Evolutionary conservation across 2,797 vertebrate species (phyloP).

Genomic region (Cetoscarus ocellatus): DNA sequence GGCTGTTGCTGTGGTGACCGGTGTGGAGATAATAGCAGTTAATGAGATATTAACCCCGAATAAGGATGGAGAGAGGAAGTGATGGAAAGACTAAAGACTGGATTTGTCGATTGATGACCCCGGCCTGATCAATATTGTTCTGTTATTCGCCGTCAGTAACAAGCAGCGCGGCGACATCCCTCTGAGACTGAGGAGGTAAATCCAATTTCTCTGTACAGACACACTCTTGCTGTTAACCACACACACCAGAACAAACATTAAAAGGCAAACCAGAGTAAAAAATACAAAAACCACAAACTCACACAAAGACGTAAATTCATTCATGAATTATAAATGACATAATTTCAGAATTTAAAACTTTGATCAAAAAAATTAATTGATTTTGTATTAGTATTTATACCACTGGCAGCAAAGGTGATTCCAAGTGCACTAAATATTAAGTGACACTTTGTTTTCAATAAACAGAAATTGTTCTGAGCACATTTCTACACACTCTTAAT

Average conservation of each 20-base stretch:
- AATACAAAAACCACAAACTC: constrained; percentile 16
- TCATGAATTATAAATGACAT: neutral
- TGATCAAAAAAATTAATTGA: too few relatives aligned
- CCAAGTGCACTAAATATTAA: too few relatives aligned
- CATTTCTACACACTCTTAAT: too few relatives aligned
- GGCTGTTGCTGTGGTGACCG: constrained; percentile 59
- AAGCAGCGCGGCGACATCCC: constrained; percentile 22
- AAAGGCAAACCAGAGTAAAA: neutral
- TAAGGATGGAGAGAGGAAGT: constrained; percentile 56
- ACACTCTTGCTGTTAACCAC: constrained; percentile 8
- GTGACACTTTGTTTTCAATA: too few relatives aligned
- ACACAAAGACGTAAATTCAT: neutral
- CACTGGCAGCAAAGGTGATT: too few relatives aligned
- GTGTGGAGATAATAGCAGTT: constrained; percentile 62
- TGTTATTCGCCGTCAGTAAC: constrained; percentile 48
- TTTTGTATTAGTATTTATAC: too few relatives aligned
- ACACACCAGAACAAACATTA: constrained; percentile 10
- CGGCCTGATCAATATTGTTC: constrained; percentile 56
- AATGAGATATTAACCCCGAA: constrained; percentile 77
- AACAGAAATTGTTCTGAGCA: too few relatives aligned
- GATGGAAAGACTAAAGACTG: constrained; percentile 44
- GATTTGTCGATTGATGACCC: constrained; percentile 40
- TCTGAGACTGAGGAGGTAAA: constrained; percentile 39
- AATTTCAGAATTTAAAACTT: too few relatives aligned
- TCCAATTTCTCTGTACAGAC: constrained; percentile 35